These are phyloP conservation scores for Leptoclinus maculatus DNA, from an alignment of 2,797 vertebrate genomes.

Conservation along the genomic window DNA sequence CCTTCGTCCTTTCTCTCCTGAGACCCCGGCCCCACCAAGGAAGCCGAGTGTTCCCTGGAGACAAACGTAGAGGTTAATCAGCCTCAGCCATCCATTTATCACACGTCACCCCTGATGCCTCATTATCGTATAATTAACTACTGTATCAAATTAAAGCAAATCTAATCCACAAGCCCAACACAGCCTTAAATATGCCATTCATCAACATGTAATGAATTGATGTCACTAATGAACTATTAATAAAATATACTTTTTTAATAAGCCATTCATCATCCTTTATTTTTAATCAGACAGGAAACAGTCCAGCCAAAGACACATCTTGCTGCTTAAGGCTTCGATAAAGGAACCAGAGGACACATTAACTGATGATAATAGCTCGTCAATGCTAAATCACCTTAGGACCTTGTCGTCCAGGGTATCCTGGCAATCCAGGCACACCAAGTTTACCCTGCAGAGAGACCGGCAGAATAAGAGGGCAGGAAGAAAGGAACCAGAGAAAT, in stretches of 20 bases:
- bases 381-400: conserved; percentile 87
- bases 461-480: conserved; percentile 5
- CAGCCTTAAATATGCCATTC: conserved; percentile 82
- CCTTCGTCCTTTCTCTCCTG: conserved; percentile 94
- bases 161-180: conserved; percentile 76
- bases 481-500: conserved; percentile 21
- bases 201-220: conserved; percentile 81
- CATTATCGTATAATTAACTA: conserved; percentile 85
- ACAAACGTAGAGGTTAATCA: conserved; percentile 79
- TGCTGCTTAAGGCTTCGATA: conserved; percentile 44
- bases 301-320: conserved; percentile 55
- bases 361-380: conserved; percentile 48
- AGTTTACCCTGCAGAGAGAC: conserved; percentile 88
- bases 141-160: conserved; percentile 81
- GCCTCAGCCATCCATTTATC: conserved; percentile 73
- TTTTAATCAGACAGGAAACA: conserved; percentile 77
- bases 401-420: conserved; percentile 93
- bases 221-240: conserved; percentile 83
- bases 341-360: conserved; percentile 46
- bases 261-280: conserved; percentile 78
- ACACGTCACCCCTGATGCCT: conserved; percentile 75
- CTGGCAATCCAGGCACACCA: conserved; percentile 92
- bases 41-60: conserved; percentile 91
- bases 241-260: conserved; percentile 79
- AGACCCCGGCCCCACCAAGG: conserved; percentile 82